A percentile compares a stretch with the other conserved stretches of the same genome.
These are phyloP conservation scores for Willisornis vidua DNA, from an alignment of 2,113 vertebrate genomes.

Conservation along the genomic window DNA sequence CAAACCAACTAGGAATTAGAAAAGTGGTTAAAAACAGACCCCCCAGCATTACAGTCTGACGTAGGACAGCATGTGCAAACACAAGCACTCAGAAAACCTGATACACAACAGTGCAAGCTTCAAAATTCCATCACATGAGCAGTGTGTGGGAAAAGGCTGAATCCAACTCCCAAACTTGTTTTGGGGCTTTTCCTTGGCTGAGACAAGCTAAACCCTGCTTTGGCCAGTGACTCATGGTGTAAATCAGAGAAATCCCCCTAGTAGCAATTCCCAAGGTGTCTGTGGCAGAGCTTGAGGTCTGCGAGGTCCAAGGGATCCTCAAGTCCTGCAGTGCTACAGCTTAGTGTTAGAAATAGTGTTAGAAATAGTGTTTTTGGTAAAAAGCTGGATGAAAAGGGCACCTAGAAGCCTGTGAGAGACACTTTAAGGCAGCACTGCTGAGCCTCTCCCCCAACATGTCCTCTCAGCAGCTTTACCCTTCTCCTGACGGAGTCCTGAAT, in stretches of 20 bases:
- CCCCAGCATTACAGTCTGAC: background rate
- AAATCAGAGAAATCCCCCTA: background rate
- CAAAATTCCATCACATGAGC: background rate
- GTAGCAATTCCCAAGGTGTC: background rate
- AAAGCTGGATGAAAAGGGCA: background rate
- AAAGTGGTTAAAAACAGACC: slow-evolving; percentile 60
- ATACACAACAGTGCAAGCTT: background rate
- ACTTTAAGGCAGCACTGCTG: background rate
- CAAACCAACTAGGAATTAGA: slow-evolving; percentile 31
- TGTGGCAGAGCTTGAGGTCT: background rate
- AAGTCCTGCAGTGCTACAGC: background rate
- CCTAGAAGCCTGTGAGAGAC: background rate
- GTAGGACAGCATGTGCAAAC: background rate
- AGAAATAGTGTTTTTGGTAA: slow-evolving; percentile 3
- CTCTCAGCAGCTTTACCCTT: background rate
- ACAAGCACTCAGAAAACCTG: background rate
- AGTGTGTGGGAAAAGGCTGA: background rate
- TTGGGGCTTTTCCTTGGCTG: background rate
- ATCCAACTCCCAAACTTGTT: background rate
- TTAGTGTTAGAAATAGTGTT: background rate
- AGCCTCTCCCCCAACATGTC: background rate
- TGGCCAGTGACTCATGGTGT: background rate
- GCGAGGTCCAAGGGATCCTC: background rate
- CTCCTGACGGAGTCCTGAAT: background rate
- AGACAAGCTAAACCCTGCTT: background rate